Evolutionary conservation across 2,888 invertebrate species (phyloP).

Genomic region (Hyposoter dolosus): DNA sequence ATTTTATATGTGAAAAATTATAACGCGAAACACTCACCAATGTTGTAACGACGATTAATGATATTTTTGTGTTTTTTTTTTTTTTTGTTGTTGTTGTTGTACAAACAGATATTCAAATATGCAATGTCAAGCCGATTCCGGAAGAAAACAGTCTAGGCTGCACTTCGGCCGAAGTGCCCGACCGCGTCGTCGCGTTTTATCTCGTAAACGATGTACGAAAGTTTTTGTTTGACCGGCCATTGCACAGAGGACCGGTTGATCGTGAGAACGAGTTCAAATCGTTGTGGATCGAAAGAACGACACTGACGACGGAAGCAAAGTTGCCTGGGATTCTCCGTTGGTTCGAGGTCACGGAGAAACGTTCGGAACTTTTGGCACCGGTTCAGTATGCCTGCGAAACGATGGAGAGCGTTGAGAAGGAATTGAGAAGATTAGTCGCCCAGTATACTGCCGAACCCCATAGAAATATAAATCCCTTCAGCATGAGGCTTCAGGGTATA

Average conservation of each 20-base stretch:
- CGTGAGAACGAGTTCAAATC: conserved; percentile 98
- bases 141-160: conserved; percentile 87
- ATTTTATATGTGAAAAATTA: background rate
- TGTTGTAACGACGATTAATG: background rate
- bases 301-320: conserved; percentile 92
- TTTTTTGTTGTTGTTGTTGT: conserved; percentile 20
- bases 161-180: conserved; percentile 90
- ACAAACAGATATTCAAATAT: conserved; percentile 94
- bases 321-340: conserved; percentile 98
- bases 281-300: conserved; percentile 97
- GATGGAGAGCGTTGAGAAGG: conserved; percentile 95
- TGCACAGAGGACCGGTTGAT: conserved; percentile 95
- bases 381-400: conserved; percentile 97
- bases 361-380: conserved; percentile 92
- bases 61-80: background rate
- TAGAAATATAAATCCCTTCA: conserved; percentile 95
- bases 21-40: background rate
- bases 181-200: conserved; percentile 95
- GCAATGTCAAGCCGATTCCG: conserved; percentile 96
- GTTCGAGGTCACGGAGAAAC: conserved; percentile 94
- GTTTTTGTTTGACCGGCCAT: conserved; percentile 95
- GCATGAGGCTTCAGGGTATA: conserved; percentile 96
- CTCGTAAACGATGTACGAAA: conserved; percentile 95
- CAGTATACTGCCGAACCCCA: conserved; percentile 93
- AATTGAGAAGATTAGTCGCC: conserved; percentile 92